Evolutionary conservation across 2,888 invertebrate species (phyloP), one percentile per base, ranked within the genome.

Genomic region (Cyclophora punctaria): DNA sequence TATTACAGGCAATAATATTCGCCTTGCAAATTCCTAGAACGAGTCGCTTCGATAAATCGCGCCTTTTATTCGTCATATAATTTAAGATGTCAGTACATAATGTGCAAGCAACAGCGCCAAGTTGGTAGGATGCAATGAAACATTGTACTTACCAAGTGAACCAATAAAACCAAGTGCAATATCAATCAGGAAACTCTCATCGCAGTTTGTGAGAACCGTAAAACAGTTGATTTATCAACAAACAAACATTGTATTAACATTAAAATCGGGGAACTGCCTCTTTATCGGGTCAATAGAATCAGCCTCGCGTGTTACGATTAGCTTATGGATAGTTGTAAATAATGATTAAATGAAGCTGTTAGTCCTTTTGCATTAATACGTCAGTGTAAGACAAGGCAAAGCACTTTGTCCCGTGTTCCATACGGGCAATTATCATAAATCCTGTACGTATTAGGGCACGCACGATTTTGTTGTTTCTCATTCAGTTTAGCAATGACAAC

Each of bases 151-250:
- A 57, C 57, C 46, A 51, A 55, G 56, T 57, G 62, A 60, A 63
- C 57, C 67, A 70, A 76, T 78, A 75, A 76, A 73, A 56, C 60
- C 56, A 62, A 71, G 69, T 65, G 72, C 70, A 73, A 68, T 75
- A 76, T 73, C 72, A 71, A 78, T 80, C 75, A 75, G 74, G 74
- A 75, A 76, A 71, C 58, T 65, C 62, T 60, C 67, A 67, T 71
- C 63, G 51, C 55, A 65, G 63, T 82, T 81, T 78, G 80, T 71
- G 70, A 64, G 63, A 62, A 59, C 63, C 60, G 74, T 80, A 78
- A 80, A 70, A 70, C 62, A 62, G 59, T 57, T 5, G 63, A 62
- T 66, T 67, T 66, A 73, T 68, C 67, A 67, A 66, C 65, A 64
- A 63, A 53, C 58, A 57, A 59, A 51, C 45, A 49, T 51, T 47